Conservation (phyloP, 2,888 invertebrate species). For the Melinopterus prodromus region DNA sequence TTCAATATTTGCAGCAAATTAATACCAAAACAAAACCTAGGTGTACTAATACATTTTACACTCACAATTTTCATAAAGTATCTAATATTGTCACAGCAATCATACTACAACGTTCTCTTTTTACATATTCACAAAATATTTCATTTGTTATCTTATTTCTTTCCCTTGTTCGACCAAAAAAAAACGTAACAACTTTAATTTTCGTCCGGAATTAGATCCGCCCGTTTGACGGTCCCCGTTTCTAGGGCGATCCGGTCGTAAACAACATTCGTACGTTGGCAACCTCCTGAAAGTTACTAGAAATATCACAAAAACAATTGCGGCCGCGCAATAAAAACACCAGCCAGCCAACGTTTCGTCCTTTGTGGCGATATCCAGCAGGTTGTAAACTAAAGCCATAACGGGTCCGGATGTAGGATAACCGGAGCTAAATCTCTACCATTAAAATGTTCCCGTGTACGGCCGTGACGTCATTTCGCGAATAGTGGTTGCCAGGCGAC, state of each 20-base stretch:
- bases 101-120: no score
- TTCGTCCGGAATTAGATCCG: no score
- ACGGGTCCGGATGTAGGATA: conserved; percentile 43
- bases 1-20: no score
- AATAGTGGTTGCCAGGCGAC: conserved; percentile 41
- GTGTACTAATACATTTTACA: no score
- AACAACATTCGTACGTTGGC: neutral
- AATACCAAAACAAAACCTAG: no score
- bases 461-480: conserved; percentile 43
- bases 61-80: no score
- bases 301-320: conserved; percentile 31
- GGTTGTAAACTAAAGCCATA: conserved; percentile 40
- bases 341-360: conserved; percentile 28
- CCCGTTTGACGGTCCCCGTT: no score
- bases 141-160: no score
- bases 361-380: conserved; percentile 37
- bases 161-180: neutral
- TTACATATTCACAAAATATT: no score
- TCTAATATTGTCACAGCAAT: no score
- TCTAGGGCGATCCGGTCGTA: neutral
- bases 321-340: conserved; percentile 31
- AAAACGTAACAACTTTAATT: neutral
- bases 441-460: conserved; percentile 44
- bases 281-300: neutral
- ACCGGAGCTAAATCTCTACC: conserved; percentile 44